These are phyloP conservation scores for Hirtodrosophila confusa DNA, from an alignment of 2,888 invertebrate genomes.

Conservation along the genomic window DNA sequence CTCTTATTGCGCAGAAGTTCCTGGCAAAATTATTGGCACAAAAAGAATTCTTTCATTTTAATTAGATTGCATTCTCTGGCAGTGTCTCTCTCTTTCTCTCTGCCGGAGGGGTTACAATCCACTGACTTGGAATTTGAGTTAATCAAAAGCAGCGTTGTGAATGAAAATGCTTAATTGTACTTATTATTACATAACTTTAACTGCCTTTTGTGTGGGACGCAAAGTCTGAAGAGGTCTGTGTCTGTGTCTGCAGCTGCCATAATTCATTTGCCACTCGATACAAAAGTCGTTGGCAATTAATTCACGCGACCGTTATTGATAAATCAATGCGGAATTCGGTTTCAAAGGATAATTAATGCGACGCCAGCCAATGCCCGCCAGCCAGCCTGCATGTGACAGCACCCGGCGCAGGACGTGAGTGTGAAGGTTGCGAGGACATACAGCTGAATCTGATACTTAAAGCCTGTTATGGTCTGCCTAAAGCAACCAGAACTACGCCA, in stretches of 20 bases:
- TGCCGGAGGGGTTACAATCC: constrained; percentile 5
- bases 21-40: constrained; percentile 52
- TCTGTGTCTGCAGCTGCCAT: constrained; percentile 44
- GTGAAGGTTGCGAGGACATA: background rate
- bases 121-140: constrained; percentile 63
- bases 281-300: constrained; percentile 72
- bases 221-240: background rate
- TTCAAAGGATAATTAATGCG: constrained; percentile 76
- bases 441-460: constrained; percentile 1
- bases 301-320: constrained; percentile 63
- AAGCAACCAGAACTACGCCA: too few species aligned
- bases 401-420: constrained; percentile 9
- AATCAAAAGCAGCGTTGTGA: constrained; percentile 69
- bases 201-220: background rate
- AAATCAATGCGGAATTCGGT: constrained; percentile 66
- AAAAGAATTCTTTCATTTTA: constrained; percentile 55
- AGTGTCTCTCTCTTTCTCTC: constrained; percentile 15
- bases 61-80: constrained; percentile 71
- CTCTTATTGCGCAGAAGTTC: constrained; percentile 3
- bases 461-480: background rate
- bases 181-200: constrained; percentile 65
- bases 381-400: constrained; percentile 59
- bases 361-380: constrained; percentile 29
- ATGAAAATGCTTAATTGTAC: constrained; percentile 75
- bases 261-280: constrained; percentile 65